These are phyloP conservation scores for Smittia sp. DNA, from an alignment of 2,888 invertebrate species.

Conservation along the genomic window DNA sequence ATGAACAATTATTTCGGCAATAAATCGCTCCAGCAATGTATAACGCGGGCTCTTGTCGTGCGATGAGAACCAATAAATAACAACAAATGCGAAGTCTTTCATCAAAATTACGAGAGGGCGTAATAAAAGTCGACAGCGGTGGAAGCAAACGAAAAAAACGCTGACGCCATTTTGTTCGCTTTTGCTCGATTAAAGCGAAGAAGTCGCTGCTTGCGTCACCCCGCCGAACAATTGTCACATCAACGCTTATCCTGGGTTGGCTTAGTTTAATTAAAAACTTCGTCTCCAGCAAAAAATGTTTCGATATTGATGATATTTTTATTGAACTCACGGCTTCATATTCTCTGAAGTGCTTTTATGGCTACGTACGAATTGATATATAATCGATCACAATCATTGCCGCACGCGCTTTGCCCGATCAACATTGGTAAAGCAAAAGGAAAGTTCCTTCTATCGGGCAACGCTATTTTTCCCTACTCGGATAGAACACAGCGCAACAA, in stretches of 20 bases:
- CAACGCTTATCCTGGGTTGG: neutral
- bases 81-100: neutral
- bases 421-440: neutral
- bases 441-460: neutral
- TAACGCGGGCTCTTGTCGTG: slow-evolving; percentile 1
- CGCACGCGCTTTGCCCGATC: neutral
- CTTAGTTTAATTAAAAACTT: neutral
- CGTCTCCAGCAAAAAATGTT: neutral
- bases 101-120: neutral
- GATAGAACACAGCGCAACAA: slow-evolving; percentile 4
- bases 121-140: neutral
- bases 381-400: slow-evolving; percentile 29
- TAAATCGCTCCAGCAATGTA: slow-evolving; percentile 6
- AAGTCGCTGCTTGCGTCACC: neutral
- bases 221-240: neutral
- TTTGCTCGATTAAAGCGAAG: too few species aligned
- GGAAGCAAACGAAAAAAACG: neutral
- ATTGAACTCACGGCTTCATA: slow-evolving; percentile 25
- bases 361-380: slow-evolving; percentile 27
- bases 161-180: neutral
- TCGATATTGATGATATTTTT: neutral
- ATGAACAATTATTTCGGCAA: neutral
- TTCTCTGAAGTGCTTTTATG: slow-evolving; percentile 34
- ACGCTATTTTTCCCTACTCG: neutral
- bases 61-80: slow-evolving; percentile 38